Conservation (phyloP, 2,113 vertebrate genomes). For the Macquaria ambigua region DNA sequence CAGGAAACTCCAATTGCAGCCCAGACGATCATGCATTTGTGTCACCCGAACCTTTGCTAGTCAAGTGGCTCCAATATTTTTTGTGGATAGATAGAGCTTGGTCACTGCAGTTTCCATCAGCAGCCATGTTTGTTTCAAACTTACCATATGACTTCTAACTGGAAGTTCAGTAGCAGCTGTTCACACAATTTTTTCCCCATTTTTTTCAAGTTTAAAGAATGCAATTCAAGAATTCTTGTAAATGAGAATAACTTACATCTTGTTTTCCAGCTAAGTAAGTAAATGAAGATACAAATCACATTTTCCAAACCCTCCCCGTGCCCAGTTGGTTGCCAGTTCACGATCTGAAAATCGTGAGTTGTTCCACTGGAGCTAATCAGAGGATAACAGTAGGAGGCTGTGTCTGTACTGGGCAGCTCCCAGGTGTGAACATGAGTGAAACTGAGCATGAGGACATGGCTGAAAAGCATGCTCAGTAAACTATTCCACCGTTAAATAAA, state of each 20-base stretch:
- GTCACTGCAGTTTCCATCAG: constrained; percentile 43
- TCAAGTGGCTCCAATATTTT: not conserved
- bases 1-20: constrained; percentile 25
- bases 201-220: constrained; percentile 10
- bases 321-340: not conserved
- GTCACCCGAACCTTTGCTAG: constrained; percentile 16
- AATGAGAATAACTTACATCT: not conserved
- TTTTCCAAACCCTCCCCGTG: not conserved
- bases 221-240: not conserved
- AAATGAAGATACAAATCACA: not conserved
- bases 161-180: constrained; percentile 34
- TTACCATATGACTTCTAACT: constrained; percentile 23
- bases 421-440: constrained; percentile 25
- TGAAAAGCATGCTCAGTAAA: constrained; percentile 1
- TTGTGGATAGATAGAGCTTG: constrained; percentile 20
- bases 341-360: not conserved
- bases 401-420: constrained; percentile 34
- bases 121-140: constrained; percentile 39
- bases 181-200: constrained; percentile 2
- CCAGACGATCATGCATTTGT: constrained; percentile 8
- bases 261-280: constrained; percentile 5
- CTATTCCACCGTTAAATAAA: constrained; percentile 19
- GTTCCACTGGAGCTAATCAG: constrained; percentile 15
- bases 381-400: not conserved
- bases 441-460: constrained; percentile 16